Evolutionary conservation across 2,888 invertebrate species (phyloP), one percentile per base, ranked within the genome.

Genomic region (Mamestra brassicae): DNA sequence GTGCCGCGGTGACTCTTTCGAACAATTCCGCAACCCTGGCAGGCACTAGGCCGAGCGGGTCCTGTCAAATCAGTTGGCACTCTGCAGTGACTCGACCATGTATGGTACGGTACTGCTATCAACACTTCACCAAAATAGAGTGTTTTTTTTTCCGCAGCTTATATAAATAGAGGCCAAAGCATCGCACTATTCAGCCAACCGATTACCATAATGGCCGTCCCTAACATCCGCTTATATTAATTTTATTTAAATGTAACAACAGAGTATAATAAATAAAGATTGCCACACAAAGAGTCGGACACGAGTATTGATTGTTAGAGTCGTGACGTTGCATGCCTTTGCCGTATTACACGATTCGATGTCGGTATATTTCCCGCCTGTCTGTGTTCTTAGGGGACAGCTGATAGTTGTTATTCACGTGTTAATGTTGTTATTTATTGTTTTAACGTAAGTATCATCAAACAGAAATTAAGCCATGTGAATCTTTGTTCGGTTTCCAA

Each of bases 341-440:
- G 74, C 85, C 74, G 95, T 86, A 95, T 96, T 96, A 96, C 71
- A 78, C 76, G 86, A 87, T 88, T 84, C 85, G 87, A 89, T 89
- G 89, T 86, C 89, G 88, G 89, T 90, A 90, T 86, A 78, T 84
- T 79, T 89, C 86, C 81, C 81, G 87, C 77, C 57, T 55, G 74
- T 73, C 71, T 75, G 80, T 84, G 86, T 80, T 63, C 58, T 54
- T 71, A 73, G 71, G 69, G 76, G 83, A 78, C 82, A 85, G 84
- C 79, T 84, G 88, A 80, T 72, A 45, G 36, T 63, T 42, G 71
- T 50, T 47, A 42, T 52, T 79, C 69, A 50, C 65, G 62, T 61
- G 42, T 42, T 42, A 42, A 42, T 42, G 42, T 42, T 42, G 42
- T 42, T 42, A 42, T 42, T 42, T 42, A 1, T 42, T 42, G 42